Evolutionary conservation across 2,797 vertebrate species (phyloP).

Genomic region (Scolopax bukidnonensis): DNA sequence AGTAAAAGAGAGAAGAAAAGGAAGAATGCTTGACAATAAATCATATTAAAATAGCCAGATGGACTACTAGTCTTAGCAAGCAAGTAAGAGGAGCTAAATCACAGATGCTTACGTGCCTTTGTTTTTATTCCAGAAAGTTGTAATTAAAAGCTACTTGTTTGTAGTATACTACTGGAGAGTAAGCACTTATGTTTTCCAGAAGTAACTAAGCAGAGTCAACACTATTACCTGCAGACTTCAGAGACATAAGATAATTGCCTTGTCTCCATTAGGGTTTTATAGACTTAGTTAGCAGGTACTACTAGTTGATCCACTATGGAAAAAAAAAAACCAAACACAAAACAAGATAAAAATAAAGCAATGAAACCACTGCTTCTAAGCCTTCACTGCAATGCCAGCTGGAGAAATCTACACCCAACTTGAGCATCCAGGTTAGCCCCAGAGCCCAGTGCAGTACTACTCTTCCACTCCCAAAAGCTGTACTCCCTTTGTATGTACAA

Average conservation of each 20-base stretch:
- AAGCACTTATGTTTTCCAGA: not conserved
- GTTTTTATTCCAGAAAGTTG: not conserved
- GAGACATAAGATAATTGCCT: not conserved
- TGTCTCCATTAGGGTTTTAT: not conserved
- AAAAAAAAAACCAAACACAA: not conserved
- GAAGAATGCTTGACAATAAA: not conserved
- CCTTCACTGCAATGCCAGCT: not conserved
- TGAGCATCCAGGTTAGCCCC: not conserved
- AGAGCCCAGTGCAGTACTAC: accelerated
- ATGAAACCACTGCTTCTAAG: not conserved
- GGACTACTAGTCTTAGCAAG: not conserved
- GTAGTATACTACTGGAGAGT: too few species aligned
- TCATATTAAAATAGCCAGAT: not conserved
- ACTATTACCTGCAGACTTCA: not conserved
- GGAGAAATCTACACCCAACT: not conserved
- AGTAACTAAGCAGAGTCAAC: not conserved
- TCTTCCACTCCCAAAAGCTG: not conserved
- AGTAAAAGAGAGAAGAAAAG: not conserved
- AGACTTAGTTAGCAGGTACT: not conserved
- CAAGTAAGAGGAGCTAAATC: not conserved
- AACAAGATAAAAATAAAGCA: not conserved
- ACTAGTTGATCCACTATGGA: not conserved
- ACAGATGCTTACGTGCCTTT: not conserved
- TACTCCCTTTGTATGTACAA: not conserved
- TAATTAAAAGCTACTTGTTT: too few species aligned